Evolutionary conservation across 2,113 vertebrate species (phyloP).

Genomic region (Pseudopodoces humilis): DNA sequence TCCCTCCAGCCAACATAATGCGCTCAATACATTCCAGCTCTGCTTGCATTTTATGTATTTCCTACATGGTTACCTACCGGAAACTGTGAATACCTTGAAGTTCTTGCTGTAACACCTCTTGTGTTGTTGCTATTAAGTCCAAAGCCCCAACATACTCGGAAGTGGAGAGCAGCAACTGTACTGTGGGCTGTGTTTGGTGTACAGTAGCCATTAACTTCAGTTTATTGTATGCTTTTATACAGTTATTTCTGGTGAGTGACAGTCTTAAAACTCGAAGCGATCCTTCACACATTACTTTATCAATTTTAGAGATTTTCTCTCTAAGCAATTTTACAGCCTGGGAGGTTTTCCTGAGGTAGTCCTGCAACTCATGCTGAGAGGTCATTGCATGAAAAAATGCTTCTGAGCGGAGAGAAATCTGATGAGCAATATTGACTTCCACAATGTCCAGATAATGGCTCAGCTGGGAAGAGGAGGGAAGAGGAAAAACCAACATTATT

Average conservation of each 20-base stretch:
- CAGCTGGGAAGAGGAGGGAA: conserved; percentile 76
- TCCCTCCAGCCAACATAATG: neutral
- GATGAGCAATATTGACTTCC: conserved; percentile 98
- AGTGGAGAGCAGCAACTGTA: conserved; percentile 94
- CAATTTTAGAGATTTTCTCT: conserved; percentile 87
- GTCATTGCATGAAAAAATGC: conserved; percentile 99
- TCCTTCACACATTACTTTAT: conserved; percentile 91
- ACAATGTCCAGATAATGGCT: conserved; percentile 98
- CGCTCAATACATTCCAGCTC: neutral
- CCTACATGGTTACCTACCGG: conserved; percentile 75
- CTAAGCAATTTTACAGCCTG: conserved; percentile 89
- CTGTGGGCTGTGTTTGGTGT: conserved; percentile 98
- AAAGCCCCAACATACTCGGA: conserved; percentile 95
- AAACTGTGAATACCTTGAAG: conserved; percentile 97
- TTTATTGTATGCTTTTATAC: conserved; percentile 89
- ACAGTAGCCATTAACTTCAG: conserved; percentile 98
- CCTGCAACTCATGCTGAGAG: conserved; percentile 97
- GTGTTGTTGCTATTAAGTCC: conserved; percentile 97
- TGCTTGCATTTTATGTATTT: neutral
- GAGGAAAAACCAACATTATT: neutral
- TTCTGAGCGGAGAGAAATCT: conserved; percentile 98
- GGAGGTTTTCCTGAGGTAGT: conserved; percentile 93
- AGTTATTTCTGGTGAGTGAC: conserved; percentile 89
- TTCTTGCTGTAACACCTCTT: conserved; percentile 97
- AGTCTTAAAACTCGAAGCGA: conserved; percentile 87